Evolutionary conservation across 2,888 invertebrate genomes (phyloP).

Genomic region (Cheilosia variabilis): DNA sequence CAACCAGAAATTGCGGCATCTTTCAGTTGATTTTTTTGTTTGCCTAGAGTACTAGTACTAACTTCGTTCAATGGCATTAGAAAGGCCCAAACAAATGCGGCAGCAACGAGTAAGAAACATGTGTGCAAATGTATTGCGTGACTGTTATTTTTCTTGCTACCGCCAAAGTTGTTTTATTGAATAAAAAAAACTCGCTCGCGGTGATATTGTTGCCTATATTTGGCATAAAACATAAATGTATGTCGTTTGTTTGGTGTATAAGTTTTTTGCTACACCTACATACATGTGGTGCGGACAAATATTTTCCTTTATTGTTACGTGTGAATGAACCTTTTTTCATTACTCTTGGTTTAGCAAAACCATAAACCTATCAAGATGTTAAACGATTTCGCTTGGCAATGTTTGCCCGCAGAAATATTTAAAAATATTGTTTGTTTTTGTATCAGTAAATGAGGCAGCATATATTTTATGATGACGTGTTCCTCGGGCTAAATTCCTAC

Average conservation of each 20-base stretch:
- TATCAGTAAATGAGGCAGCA: background rate
- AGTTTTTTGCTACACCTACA: slow-evolving; percentile 37
- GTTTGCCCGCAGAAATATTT: background rate
- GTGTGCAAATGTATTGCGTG: slow-evolving; percentile 19
- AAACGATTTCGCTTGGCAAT: background rate
- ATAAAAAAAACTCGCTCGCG: slow-evolving; percentile 27
- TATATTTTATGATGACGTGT: background rate
- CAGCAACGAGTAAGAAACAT: background rate
- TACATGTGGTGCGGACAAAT: slow-evolving; percentile 15
- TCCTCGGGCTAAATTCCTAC: too few relatives aligned
- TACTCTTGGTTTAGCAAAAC: background rate
- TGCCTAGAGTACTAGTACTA: background rate
- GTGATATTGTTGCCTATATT: slow-evolving; percentile 40
- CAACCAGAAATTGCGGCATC: slow-evolving; percentile 7
- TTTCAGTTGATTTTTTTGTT: background rate
- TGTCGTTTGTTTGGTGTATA: slow-evolving; percentile 30
- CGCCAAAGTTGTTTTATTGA: slow-evolving; percentile 23
- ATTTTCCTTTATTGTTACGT: background rate
- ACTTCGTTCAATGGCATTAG: slow-evolving; percentile 21
- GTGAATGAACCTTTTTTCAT: slow-evolving; percentile 7
- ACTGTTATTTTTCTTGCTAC: background rate
- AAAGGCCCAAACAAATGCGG: slow-evolving; percentile 15
- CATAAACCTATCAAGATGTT: slow-evolving; percentile 13
- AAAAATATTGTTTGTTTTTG: background rate
- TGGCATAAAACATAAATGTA: slow-evolving; percentile 34